Conservation (phyloP, 2,113 vertebrate genomes). For the Choloepus hoffmanni region DNA sequence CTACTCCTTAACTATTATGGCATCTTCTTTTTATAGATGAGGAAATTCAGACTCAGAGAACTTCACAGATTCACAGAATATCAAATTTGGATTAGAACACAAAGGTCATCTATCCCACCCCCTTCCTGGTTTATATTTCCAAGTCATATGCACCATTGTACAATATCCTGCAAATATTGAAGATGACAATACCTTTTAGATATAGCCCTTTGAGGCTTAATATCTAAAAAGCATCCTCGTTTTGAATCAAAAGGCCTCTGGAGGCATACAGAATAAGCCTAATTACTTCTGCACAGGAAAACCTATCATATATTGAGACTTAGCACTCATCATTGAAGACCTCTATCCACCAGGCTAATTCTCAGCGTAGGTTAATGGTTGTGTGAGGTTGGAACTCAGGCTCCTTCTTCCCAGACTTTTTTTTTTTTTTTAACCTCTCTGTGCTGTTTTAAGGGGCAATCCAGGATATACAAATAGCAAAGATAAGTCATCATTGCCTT, state of each 20-base stretch:
- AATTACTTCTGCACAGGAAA: neutral
- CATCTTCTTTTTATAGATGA: conserved; percentile 13
- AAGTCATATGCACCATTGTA: neutral
- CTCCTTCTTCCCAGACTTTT: conserved; percentile 1
- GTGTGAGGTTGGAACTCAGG: neutral
- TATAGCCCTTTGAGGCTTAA: neutral
- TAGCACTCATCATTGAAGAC: neutral
- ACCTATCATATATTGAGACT: neutral
- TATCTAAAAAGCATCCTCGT: neutral
- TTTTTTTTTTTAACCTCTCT: neutral
- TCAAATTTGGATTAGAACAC: neutral
- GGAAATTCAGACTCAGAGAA: neutral
- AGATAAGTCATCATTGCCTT: neutral
- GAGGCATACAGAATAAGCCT: neutral
- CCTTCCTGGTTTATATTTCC: neutral
- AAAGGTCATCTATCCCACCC: neutral
- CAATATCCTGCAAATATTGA: neutral
- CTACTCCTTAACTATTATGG: neutral
- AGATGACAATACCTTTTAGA: neutral
- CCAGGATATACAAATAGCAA: neutral
- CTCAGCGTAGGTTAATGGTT: neutral
- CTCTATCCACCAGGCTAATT: neutral
- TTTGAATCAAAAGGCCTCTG: neutral
- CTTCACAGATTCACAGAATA: neutral
- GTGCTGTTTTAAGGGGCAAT: neutral